These are phyloP conservation scores for Zygogramma bicolorata DNA, from an alignment of 2,888 invertebrate species.

Conservation along the genomic window DNA sequence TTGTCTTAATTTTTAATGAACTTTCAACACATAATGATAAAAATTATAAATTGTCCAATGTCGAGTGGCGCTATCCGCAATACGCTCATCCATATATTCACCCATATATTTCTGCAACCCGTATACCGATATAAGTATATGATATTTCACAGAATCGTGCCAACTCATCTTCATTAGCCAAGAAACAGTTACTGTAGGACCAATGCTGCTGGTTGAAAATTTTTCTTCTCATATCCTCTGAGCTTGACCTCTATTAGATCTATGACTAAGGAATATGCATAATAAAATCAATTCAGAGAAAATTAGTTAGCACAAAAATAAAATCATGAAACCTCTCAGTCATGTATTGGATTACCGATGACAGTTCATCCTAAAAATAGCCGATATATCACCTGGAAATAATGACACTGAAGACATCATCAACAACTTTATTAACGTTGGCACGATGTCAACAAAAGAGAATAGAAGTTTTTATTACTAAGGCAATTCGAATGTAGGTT, in stretches of 20 bases:
- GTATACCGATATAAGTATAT: too few species aligned
- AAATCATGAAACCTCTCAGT: not conserved
- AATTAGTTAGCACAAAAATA: not conserved
- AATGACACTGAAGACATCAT: constrained; percentile 22
- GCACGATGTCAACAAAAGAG: constrained; percentile 28
- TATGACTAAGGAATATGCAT: not conserved
- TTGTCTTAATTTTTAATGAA: too few species aligned
- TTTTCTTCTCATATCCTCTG: too few species aligned
- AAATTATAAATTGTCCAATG: too few species aligned
- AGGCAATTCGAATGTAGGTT: constrained; percentile 4
- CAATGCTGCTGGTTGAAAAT: too few species aligned
- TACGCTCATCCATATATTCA: too few species aligned
- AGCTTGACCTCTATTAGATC: not conserved
- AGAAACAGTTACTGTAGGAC: too few species aligned
- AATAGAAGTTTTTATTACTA: constrained; percentile 26
- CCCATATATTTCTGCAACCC: too few species aligned
- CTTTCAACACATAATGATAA: too few species aligned
- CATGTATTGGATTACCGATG: not conserved
- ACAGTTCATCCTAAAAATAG: constrained; percentile 29
- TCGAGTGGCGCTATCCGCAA: too few species aligned
- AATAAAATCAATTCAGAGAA: not conserved
- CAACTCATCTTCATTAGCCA: too few species aligned
- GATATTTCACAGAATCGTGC: too few species aligned
- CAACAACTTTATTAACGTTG: constrained; percentile 25
- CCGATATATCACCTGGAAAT: constrained; percentile 32